Percentiles rank a stretch among this genome's conserved stretches.
These are phyloP conservation scores for Netelia inedita DNA, from an alignment of 2,888 invertebrate species.

Conservation along the genomic window DNA sequence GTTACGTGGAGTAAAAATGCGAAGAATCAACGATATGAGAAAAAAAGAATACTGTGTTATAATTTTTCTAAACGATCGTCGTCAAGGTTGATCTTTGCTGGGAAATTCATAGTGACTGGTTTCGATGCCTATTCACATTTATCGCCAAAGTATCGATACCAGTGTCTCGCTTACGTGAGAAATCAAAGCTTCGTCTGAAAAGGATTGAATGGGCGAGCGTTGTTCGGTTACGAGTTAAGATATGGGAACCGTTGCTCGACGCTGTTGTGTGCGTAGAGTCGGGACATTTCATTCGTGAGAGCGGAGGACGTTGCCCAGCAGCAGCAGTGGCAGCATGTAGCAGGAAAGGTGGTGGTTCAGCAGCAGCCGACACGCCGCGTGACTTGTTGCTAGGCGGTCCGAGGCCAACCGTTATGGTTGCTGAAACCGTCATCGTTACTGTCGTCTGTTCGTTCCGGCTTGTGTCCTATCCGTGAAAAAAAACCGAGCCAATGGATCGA, in stretches of 20 bases:
- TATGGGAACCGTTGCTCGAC: slow-evolving; percentile 29
- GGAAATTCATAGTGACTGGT: too few relatives aligned
- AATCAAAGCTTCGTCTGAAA: background rate
- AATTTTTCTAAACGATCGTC: too few relatives aligned
- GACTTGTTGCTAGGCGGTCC: slow-evolving; percentile 78
- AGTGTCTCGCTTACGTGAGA: background rate
- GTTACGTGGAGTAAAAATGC: background rate
- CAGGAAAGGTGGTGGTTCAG: slow-evolving; percentile 32
- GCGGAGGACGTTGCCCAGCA: slow-evolving; percentile 68
- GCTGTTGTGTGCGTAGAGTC: slow-evolving; percentile 20
- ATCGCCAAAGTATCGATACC: background rate
- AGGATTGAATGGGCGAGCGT: background rate
- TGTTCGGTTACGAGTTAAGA: slow-evolving; percentile 1
- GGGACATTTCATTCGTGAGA: slow-evolving; percentile 54
- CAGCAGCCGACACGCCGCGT: slow-evolving; percentile 47
- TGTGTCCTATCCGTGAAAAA: slow-evolving; percentile 27
- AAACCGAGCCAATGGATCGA: slow-evolving; percentile 24
- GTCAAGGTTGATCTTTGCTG: too few relatives aligned
- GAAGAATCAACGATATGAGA: background rate
- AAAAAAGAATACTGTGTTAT: too few relatives aligned
- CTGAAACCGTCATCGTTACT: slow-evolving; percentile 60
- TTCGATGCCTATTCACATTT: background rate
- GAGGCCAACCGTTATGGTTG: slow-evolving; percentile 76
- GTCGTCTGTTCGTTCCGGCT: slow-evolving; percentile 53
- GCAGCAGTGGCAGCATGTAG: slow-evolving; percentile 34